Evolutionary conservation across 1,140 invertebrate genomes (phyloP), one percentile per base, ranked within the genome.

Genomic region (Achroia grisella): DNA sequence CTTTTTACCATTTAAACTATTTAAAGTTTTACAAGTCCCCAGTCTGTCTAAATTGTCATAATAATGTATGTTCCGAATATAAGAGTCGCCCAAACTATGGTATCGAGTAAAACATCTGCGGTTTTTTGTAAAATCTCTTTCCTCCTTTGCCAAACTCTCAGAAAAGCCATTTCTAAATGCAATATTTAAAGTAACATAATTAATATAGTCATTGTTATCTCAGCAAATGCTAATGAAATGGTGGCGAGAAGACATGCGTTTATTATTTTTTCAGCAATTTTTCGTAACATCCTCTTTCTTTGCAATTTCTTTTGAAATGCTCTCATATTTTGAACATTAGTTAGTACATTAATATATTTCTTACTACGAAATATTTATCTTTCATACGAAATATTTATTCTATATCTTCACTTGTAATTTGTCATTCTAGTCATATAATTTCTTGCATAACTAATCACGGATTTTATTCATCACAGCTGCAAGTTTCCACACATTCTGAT

Each of bases 181-280:
- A 34, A 34, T 6, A 23, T 23, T 23, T 23, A 23, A 3, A 68
- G 37, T n/a, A 68, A 28, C 8, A 68, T 29, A 23, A 74, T 31
- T n/a, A 72, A 8, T 17, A 76, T 27, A 10, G 71, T 71, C 15
- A 76, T 17, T 41, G 54, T 45, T 17, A 78, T 62, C 56, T 74
- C 71, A 41, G 62, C 56, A 52, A 63, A 62, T 6, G 72, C 69
- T 9, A 74, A 43, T 4, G 66, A 65, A 36, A 76, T 62, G 0
- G 72, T 76, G 4, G 62, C 54, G 6, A 73, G 40, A 3, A 82
- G 41, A 40, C 65, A 71, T 13, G 57, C 64, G 31, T 69, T 70
- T 29, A 79, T 52, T 8, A 71, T 10, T 10, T 59, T 68, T 44
- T 78, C 72, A 12, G 60, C 42, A 23, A 75, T 51, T 12, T 52